phyloP scores from a whole-genome alignment of 2,113 vertebrate genomes.

The Pungitius pungitius region DNA sequence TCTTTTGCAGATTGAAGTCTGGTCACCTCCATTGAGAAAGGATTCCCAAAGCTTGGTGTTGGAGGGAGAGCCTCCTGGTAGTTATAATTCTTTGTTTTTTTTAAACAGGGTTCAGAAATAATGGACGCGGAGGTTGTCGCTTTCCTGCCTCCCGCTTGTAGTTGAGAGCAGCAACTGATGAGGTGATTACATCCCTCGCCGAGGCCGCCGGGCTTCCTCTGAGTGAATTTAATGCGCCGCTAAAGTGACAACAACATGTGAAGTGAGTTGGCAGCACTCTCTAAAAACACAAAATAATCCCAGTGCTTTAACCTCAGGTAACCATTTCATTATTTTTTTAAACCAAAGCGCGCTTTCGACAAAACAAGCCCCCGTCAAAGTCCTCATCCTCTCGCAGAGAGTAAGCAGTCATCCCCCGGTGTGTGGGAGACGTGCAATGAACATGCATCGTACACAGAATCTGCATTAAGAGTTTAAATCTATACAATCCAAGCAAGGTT shows the following conservation, averaged over 20 bases:
- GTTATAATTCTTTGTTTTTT: too few relatives aligned
- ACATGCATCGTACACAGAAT: not conserved
- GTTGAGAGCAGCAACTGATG: not conserved
- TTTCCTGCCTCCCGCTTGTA: not conserved
- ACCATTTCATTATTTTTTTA: slow-evolving; percentile 3
- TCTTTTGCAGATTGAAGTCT: not conserved
- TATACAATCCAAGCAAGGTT: not conserved
- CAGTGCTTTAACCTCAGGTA: not conserved
- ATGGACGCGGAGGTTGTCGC: not conserved
- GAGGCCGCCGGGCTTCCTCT: not conserved
- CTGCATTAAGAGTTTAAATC: not conserved
- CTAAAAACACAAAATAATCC: not conserved
- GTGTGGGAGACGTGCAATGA: not conserved
- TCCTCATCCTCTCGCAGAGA: not conserved
- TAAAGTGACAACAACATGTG: slow-evolving; percentile 25
- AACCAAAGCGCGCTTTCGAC: not conserved
- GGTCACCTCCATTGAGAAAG: not conserved
- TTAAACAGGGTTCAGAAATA: not conserved
- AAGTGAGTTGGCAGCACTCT: slow-evolving; percentile 1
- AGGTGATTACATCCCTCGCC: not conserved
- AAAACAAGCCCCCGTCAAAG: slow-evolving; percentile 10
- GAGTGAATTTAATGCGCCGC: slow-evolving; percentile 16
- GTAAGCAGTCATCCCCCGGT: not conserved
- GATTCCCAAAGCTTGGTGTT: not conserved
- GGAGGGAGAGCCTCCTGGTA: not conserved